A percentile compares a stretch with the other conserved stretches of the same genome.
Conservation (phyloP, 1,140 invertebrate genomes). For the Brachionus rotundiformis region DNA sequence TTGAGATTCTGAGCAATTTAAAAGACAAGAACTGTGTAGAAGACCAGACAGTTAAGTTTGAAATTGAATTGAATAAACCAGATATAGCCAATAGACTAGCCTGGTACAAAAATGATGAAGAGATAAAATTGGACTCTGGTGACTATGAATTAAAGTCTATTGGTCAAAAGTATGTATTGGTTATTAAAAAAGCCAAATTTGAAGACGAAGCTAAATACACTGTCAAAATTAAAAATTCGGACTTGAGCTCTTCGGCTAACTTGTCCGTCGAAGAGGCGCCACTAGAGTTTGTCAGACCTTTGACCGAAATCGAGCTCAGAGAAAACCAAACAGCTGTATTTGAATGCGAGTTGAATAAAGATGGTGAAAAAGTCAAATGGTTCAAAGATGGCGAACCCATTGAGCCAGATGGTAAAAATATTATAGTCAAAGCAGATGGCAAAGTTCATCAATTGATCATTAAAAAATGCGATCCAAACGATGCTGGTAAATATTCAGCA, state of each 20-base stretch:
- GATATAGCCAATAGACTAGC: neutral
- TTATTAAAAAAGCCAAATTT: conserved; percentile 31
- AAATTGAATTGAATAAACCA: conserved; percentile 51
- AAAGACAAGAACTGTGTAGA: conserved; percentile 37
- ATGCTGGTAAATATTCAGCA: conserved; percentile 47
- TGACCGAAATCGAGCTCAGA: conserved; percentile 6
- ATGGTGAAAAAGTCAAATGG: conserved; percentile 44
- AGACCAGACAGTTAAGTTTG: conserved; percentile 37
- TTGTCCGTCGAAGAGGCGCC: conserved; percentile 48
- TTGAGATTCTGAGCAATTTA: conserved; percentile 25
- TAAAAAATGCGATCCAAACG: conserved; percentile 36
- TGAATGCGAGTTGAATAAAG: conserved; percentile 52
- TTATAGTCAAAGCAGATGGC: conserved; percentile 35
- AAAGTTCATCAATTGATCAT: conserved; percentile 42
- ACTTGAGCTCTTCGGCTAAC: neutral
- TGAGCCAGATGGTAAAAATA: conserved; percentile 23
- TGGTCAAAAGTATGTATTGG: neutral
- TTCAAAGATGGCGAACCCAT: conserved; percentile 45
- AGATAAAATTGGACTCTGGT: conserved; percentile 20
- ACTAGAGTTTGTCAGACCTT: conserved; percentile 24
- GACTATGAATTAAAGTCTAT: conserved; percentile 31
- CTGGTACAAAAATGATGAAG: conserved; percentile 45
- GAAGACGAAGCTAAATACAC: conserved; percentile 50
- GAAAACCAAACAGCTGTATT: conserved; percentile 30
- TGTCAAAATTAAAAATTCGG: conserved; percentile 20